These are phyloP conservation scores for Archivesica marissinica DNA, from an alignment of 1,140 invertebrate species.

Conservation along the genomic window DNA sequence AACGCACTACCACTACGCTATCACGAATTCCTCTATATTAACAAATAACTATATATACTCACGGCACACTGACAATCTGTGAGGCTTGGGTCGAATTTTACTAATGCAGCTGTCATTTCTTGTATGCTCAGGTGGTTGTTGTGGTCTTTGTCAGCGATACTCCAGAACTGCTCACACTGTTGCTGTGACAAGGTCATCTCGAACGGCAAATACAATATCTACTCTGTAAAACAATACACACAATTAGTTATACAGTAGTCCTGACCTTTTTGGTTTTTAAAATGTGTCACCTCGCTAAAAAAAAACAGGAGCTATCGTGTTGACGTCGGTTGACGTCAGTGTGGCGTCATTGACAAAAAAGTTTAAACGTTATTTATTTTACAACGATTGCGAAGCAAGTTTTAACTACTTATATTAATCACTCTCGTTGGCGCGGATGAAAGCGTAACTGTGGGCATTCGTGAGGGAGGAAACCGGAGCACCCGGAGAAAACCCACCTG, in stretches of 20 bases:
- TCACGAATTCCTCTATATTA: too few relatives aligned
- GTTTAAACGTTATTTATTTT: not conserved
- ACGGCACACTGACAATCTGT: not conserved
- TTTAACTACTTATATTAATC: too few relatives aligned
- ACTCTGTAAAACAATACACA: too few relatives aligned
- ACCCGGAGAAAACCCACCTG: too few relatives aligned
- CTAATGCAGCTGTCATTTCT: not conserved
- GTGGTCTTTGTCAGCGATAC: not conserved
- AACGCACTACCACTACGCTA: too few relatives aligned
- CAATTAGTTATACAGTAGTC: not conserved
- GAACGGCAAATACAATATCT: too few relatives aligned
- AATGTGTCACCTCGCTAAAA: not conserved
- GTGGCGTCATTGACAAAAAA: not conserved
- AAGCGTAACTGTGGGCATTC: too few relatives aligned
- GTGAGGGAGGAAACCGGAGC: too few relatives aligned
- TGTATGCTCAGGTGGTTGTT: not conserved
- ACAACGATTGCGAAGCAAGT: too few relatives aligned
- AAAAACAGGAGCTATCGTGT: not conserved
- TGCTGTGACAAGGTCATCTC: not conserved
- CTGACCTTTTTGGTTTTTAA: not conserved
- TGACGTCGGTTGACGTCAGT: not conserved
- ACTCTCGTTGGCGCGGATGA: too few relatives aligned
- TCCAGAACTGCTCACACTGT: constrained; percentile 35
- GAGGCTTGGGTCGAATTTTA: not conserved
- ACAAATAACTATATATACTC: not conserved